These are phyloP conservation scores for Napeogenes inachia DNA, from an alignment of 2,888 invertebrate species.

Conservation along the genomic window DNA sequence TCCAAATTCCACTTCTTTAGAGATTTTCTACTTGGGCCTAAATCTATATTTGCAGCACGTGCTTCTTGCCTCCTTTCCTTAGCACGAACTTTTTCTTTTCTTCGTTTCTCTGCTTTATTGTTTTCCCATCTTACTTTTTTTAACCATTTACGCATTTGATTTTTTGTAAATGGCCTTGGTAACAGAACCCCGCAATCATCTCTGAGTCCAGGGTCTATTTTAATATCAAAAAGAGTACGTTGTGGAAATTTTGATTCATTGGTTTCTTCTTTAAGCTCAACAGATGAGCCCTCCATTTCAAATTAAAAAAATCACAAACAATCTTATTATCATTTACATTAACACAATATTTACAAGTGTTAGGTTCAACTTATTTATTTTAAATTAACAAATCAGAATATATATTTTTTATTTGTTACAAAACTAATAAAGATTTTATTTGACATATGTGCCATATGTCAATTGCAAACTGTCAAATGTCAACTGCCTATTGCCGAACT, in stretches of 20 bases:
- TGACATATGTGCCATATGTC: too few relatives aligned
- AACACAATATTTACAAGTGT: neutral
- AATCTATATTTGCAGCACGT: conserved; percentile 81
- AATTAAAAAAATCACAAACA: neutral
- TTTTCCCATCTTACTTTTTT: conserved; percentile 86
- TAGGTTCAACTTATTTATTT: too few relatives aligned
- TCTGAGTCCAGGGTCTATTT: conserved; percentile 66
- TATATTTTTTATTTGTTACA: too few relatives aligned
- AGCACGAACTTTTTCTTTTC: conserved; percentile 83
- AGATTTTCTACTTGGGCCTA: conserved; percentile 88
- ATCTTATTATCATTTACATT: neutral
- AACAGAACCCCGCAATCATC: conserved; percentile 64
- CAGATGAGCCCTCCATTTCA: conserved; percentile 3
- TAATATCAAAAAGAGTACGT: conserved; percentile 61
- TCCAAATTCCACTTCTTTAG: conserved; percentile 85
- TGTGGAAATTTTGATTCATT: conserved; percentile 43
- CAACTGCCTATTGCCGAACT: too few relatives aligned
- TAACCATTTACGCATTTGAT: conserved; percentile 81
- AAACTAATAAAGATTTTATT: too few relatives aligned
- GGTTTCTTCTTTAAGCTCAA: conserved; percentile 16
- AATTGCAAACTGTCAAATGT: too few relatives aligned
- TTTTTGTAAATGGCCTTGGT: conserved; percentile 76
- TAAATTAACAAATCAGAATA: too few relatives aligned
- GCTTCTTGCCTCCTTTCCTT: conserved; percentile 84
- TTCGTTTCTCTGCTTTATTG: conserved; percentile 82